Conservation (phyloP, 2,797 vertebrate genomes). For the Cheirogaleus major region DNA sequence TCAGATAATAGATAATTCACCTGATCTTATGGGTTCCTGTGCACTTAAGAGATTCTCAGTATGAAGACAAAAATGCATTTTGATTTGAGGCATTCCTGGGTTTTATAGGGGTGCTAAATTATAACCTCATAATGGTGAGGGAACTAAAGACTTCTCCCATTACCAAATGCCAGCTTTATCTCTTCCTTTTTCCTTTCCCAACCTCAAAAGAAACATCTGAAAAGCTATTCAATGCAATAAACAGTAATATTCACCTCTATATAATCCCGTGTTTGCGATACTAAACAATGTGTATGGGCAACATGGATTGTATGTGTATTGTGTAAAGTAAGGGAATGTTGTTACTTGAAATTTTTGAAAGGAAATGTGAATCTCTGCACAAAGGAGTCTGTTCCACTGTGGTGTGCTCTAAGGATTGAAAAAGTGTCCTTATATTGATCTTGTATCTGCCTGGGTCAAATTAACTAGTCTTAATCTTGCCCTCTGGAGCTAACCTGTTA, state of each 20-base stretch:
- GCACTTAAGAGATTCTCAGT: slow-evolving; percentile 75
- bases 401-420: background rate
- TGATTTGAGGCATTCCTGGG: slow-evolving; percentile 71
- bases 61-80: slow-evolving; percentile 68
- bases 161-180: slow-evolving; percentile 45
- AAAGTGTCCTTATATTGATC: background rate
- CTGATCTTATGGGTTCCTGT: slow-evolving; percentile 63
- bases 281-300: background rate
- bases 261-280: background rate
- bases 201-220: slow-evolving; percentile 49
- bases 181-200: background rate
- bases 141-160: slow-evolving; percentile 13
- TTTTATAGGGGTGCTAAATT: slow-evolving; percentile 78
- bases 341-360: slow-evolving; percentile 11
- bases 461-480: background rate
- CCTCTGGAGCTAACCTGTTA: background rate
- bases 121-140: slow-evolving; percentile 12
- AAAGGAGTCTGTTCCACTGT: background rate
- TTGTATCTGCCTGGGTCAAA: background rate
- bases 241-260: background rate
- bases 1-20: slow-evolving; percentile 78
- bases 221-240: background rate
- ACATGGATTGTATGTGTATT: background rate
- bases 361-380: background rate
- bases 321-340: background rate